Conservation (phyloP, 2,113 vertebrate species). For the Leiothrix lutea region DNA sequence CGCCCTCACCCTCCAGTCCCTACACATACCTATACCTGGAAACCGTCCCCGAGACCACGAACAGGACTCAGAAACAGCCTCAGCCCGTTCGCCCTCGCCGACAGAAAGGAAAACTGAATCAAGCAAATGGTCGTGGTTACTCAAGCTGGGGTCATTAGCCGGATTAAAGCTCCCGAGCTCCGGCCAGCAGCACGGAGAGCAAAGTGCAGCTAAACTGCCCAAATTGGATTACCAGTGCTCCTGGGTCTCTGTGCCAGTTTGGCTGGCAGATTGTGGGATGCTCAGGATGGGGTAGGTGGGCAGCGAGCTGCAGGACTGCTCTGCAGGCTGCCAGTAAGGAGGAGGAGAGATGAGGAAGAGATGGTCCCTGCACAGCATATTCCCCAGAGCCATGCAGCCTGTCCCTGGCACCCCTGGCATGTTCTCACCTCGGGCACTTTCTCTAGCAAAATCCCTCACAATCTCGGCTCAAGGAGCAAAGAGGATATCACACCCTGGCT, state of each 20-base stretch:
- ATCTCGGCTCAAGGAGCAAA: slow-evolving; percentile 20
- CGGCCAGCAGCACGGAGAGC: slow-evolving; percentile 31
- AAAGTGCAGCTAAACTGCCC: slow-evolving; percentile 60
- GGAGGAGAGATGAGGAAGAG: not conserved
- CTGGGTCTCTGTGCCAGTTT: slow-evolving; percentile 15
- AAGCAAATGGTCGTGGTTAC: not conserved
- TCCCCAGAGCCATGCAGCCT: not conserved
- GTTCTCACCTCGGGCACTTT: not conserved
- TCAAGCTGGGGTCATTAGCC: slow-evolving; percentile 54
- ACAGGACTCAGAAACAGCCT: not conserved
- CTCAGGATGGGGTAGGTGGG: not conserved
- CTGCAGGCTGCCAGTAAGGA: not conserved
- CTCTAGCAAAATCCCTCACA: slow-evolving; percentile 3
- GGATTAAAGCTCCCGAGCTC: slow-evolving; percentile 56
- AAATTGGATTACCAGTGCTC: slow-evolving; percentile 59
- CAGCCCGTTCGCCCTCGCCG: not conserved
- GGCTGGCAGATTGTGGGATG: not conserved
- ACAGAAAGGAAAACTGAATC: slow-evolving; percentile 34
- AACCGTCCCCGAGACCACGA: fast-evolving
- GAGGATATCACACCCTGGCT: not conserved
- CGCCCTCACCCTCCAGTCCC: not conserved
- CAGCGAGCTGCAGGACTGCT: not conserved
- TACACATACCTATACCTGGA: not conserved
- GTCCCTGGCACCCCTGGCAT: not conserved
- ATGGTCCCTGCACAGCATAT: fast-evolving